Base-by-base conservation (phyloP, 2,113 vertebrate species). In the Microcebus griseorufus region DNA sequence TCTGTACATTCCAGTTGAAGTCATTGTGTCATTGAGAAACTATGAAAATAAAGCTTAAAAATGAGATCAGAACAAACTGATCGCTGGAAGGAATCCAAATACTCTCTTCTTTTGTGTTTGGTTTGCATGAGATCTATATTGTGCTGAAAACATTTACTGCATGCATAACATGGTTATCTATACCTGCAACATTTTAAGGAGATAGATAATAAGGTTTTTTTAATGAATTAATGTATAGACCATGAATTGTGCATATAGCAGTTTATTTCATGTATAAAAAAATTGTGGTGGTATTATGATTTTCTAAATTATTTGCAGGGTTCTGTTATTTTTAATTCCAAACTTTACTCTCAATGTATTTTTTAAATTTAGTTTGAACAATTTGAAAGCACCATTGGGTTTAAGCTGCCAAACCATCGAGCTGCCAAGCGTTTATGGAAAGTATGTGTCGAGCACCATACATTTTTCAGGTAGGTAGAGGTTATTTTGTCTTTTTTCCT, bases 341-440 rank as follows among this genome's bases (percentile, higher is more conserved):
- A 93, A 73, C 27, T 90, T 80, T 29, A 72, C 51, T 94, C 45
- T 88, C 23, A 2, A 39, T 70, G 5, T 86, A n/a, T 78, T 55
- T 62, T 78, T 64, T 42, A 70, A 16, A 3, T 97, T 92, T 98
- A 99, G 99, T 99, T 99, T 98, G 99, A 99, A 98, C 99, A 99
- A 96, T 99, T 99, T 98, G 99, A 99, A 98, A 99, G 99, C 98
- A 99, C 99, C 37, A 99, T 99, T 96, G 99, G 99, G 53, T 99
- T 99, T 99, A 99, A 99, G 95, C 98, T 99, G 87, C 99, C 99
- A 93, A 99, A 99, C 98, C 99, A 99, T 83, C 99, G 99, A 82
- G 99, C 99, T 86, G 99, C 99, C 94, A 99, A 99, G 98, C 98
- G 99, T 96, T 99, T 99, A 34, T 99, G 99, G 99, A 99, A 99